These are phyloP conservation scores for Stegodyphus mimosarum DNA, from an alignment of 1,140 invertebrate species.

Conservation along the genomic window DNA sequence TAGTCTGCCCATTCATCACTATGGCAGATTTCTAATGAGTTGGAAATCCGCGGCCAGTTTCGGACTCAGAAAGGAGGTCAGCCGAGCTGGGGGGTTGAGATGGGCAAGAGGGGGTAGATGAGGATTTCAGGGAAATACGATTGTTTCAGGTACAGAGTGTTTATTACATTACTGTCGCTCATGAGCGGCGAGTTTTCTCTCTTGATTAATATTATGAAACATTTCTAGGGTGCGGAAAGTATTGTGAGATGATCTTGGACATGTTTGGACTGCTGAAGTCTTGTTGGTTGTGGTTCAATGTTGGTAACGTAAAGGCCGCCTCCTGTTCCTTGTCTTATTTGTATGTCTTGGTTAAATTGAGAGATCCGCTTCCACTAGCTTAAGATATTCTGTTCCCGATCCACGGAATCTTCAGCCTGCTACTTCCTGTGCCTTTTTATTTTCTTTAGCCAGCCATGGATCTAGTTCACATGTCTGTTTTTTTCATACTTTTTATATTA, in stretches of 20 bases:
- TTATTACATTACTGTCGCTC: slow-evolving; percentile 9
- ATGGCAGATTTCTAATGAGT: slow-evolving; percentile 57
- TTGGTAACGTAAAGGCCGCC: too few species aligned
- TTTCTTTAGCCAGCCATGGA: too few species aligned
- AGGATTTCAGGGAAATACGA: slow-evolving; percentile 1
- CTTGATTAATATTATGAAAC: neutral
- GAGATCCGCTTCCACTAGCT: too few species aligned
- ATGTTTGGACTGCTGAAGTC: too few species aligned
- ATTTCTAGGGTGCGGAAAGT: neutral
- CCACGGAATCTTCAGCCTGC: too few species aligned
- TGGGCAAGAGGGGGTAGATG: neutral
- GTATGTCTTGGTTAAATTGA: too few species aligned
- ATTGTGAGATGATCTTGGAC: neutral
- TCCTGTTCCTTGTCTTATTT: too few species aligned
- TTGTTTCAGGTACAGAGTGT: slow-evolving; percentile 29
- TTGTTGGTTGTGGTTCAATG: too few species aligned
- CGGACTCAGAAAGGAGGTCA: slow-evolving; percentile 39
- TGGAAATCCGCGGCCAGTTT: slow-evolving; percentile 43
- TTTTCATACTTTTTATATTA: too few species aligned
- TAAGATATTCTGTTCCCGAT: too few species aligned
- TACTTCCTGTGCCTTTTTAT: too few species aligned
- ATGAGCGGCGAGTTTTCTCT: neutral
- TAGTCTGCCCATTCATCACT: slow-evolving; percentile 45
- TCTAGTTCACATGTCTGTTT: too few species aligned
- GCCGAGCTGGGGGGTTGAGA: neutral